Conservation (phyloP, 2,888 invertebrate species). For the Stenurella melanura region DNA sequence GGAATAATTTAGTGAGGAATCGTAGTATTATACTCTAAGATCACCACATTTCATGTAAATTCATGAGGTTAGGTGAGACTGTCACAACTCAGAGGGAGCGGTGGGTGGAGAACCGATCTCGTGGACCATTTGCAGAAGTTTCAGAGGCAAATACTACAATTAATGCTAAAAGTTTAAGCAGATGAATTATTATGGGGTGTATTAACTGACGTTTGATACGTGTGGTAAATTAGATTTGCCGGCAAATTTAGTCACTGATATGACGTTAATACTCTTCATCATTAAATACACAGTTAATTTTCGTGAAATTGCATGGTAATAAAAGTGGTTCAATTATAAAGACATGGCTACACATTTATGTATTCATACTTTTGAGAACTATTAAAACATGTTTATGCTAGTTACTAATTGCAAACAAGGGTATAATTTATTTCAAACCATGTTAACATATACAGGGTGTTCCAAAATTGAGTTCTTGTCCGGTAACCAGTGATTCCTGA, state of each 20-base stretch:
- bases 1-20: slow-evolving; percentile 34
- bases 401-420: too few species aligned
- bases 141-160: slow-evolving; percentile 20
- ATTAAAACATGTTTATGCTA: too few species aligned
- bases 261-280: slow-evolving; percentile 5
- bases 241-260: not conserved
- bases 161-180: slow-evolving; percentile 33
- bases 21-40: slow-evolving; percentile 29
- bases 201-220: slow-evolving; percentile 34
- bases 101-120: not conserved
- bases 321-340: too few species aligned
- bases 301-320: not conserved
- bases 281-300: not conserved
- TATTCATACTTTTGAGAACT: too few species aligned
- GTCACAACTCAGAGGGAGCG: slow-evolving; percentile 52
- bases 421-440: too few species aligned
- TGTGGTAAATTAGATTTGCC: slow-evolving; percentile 21
- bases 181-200: slow-evolving; percentile 25
- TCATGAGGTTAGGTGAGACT: slow-evolving; percentile 65
- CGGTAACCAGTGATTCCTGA: too few species aligned
- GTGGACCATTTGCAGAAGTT: slow-evolving; percentile 9
- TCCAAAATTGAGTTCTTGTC: too few species aligned
- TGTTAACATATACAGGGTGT: too few species aligned
- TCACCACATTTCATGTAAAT: slow-evolving; percentile 66
- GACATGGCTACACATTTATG: too few species aligned